Evolutionary conservation across 2,797 vertebrate species (phyloP), one percentile per base, ranked within the genome.

Genomic region (Mus caroli): DNA sequence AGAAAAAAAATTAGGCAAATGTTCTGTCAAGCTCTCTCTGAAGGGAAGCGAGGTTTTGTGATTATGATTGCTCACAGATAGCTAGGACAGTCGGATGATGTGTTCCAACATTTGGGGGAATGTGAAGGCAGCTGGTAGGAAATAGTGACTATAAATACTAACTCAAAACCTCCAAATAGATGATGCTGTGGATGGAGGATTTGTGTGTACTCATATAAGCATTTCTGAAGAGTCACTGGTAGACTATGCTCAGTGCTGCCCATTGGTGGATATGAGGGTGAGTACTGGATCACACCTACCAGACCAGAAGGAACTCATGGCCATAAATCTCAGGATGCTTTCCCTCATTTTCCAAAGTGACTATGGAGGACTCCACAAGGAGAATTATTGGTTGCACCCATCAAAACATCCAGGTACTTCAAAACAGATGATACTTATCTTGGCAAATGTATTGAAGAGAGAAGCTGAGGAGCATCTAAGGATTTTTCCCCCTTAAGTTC

Each of bases 71-170:
- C 71, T 96, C 58, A 85, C 71, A 87, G 90, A 94, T 14, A 95
- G 84, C 93, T 86, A 28, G 69, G 92, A 90, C 79, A 96, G 90
- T 73, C 0, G 6, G 43, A 86, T 71, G 64, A 90, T 79, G 90
- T 14, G 54, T 91, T 80, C 31, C 37, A 82, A 43, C 46, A 86
- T 93, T 88, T 52, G 19, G 56, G 77, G n/a, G 24, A 69, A 80
- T 52, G 52, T 60, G 77, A 50, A 96, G 89, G 84, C 67, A 82
- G 85, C 67, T 92, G 90, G 73, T 69, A 90, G 95, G 87, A 96
- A 96, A 93, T 54, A 40, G 56, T 71, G 92, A 92, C 64, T 94
- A 86, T 92, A 95, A 95, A 88, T 93, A 96, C 58, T 24, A 75
- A 62, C 71, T 90, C 50, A 64, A 92, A 97, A 91, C 37, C 62